Evolutionary conservation across 2,113 vertebrate genomes (phyloP).

Genomic region (Lampris incognitus): DNA sequence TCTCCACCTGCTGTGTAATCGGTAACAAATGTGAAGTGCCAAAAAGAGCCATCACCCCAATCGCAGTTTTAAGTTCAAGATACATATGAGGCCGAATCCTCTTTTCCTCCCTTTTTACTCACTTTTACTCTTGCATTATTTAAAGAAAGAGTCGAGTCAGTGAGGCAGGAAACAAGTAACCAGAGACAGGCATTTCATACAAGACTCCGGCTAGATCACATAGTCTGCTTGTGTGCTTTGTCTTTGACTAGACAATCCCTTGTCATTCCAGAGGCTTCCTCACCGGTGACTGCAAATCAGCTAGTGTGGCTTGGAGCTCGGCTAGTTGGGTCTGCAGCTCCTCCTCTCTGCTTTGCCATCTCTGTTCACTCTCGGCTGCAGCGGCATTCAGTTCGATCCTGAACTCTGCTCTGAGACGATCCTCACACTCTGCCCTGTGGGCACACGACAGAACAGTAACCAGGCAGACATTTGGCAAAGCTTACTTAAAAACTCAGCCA

Average conservation of each 20-base stretch:
- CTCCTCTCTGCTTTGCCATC: slow-evolving; percentile 81
- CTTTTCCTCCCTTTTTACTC: no score
- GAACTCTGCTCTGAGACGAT: slow-evolving; percentile 74
- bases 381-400: slow-evolving; percentile 82
- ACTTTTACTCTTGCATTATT: no score
- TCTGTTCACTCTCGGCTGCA: slow-evolving; percentile 77
- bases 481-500: slow-evolving; percentile 30
- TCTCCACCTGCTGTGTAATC: slow-evolving; percentile 68
- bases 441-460: slow-evolving; percentile 16
- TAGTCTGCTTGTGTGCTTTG: not conserved
- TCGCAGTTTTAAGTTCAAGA: no score
- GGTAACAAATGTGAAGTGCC: not conserved
- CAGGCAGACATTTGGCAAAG: slow-evolving; percentile 16
- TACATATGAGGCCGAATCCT: no score
- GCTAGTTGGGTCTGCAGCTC: slow-evolving; percentile 81
- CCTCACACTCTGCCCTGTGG: slow-evolving; percentile 81
- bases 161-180: no score
- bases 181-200: no score
- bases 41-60: no score
- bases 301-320: slow-evolving; percentile 68
- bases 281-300: slow-evolving; percentile 77
- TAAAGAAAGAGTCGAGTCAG: no score
- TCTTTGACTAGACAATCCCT: not conserved
- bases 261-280: not conserved
- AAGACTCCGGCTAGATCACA: no score